These are phyloP conservation scores for Hydraecia micacea DNA, from an alignment of 2,888 invertebrate species.

Conservation along the genomic window DNA sequence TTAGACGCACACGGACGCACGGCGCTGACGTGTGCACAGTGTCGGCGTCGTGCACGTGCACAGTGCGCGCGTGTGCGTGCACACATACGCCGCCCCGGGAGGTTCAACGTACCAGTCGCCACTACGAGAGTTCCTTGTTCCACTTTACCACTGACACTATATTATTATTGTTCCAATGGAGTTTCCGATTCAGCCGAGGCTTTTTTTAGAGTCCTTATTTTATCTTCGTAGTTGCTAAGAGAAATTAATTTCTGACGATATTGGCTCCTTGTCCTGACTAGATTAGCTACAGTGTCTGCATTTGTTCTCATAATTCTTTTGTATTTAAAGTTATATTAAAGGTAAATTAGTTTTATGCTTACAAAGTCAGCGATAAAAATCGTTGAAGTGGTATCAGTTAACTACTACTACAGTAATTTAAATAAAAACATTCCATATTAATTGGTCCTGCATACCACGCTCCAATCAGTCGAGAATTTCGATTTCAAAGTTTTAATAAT, in stretches of 20 bases:
- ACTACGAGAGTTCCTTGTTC: slow-evolving; percentile 90
- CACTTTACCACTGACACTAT: slow-evolving; percentile 89
- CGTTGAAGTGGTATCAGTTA: slow-evolving; percentile 25
- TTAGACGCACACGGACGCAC: slow-evolving; percentile 71
- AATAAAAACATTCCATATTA: slow-evolving; percentile 62
- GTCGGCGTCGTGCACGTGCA: slow-evolving; percentile 61
- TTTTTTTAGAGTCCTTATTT: slow-evolving; percentile 77
- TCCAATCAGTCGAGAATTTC: slow-evolving; percentile 54
- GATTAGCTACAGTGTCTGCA: background rate
- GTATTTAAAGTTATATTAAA: background rate
- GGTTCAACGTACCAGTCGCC: slow-evolving; percentile 89
- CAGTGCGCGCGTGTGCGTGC: slow-evolving; percentile 68
- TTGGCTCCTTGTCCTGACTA: slow-evolving; percentile 11
- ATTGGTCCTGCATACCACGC: slow-evolving; percentile 59
- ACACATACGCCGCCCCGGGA: slow-evolving; percentile 75
- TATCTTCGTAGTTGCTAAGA: slow-evolving; percentile 33
- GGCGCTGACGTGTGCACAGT: slow-evolving; percentile 61
- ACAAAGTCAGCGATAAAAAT: slow-evolving; percentile 19
- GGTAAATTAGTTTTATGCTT: background rate
- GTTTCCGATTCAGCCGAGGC: slow-evolving; percentile 80
- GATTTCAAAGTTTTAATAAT: slow-evolving; percentile 56
- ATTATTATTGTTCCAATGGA: slow-evolving; percentile 88
- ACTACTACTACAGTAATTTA: slow-evolving; percentile 39
- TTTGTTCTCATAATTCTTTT: slow-evolving; percentile 5
- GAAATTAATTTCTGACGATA: slow-evolving; percentile 3